Conservation (phyloP, 2,797 vertebrate genomes). For the Gorsachius magnificus region DNA sequence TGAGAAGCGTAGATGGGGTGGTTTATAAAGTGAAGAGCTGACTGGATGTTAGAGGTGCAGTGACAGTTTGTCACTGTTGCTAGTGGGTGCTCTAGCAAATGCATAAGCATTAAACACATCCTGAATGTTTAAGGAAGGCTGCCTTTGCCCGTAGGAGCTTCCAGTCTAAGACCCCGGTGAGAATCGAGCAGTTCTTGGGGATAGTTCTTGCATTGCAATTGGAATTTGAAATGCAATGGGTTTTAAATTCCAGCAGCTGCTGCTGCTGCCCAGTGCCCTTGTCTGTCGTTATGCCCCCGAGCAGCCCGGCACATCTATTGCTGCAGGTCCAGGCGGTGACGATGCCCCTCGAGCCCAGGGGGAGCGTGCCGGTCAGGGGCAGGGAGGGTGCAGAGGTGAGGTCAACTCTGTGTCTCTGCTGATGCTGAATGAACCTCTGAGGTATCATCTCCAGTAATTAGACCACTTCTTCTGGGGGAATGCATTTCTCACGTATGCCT, state of each 20-base stretch:
- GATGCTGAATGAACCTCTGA: background rate
- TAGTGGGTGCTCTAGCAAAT: background rate
- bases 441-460: conserved; percentile 22
- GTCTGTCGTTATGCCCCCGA: fast-evolving
- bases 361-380: background rate
- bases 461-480: background rate
- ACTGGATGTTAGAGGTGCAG: background rate
- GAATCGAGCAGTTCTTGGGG: background rate
- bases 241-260: background rate
- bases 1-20: background rate
- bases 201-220: background rate
- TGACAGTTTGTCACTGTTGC: background rate
- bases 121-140: background rate
- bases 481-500: background rate
- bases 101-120: background rate
- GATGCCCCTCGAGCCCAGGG: background rate
- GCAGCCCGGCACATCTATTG: background rate
- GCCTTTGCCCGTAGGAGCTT: background rate
- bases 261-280: background rate
- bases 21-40: conserved; percentile 19
- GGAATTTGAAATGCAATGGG: background rate
- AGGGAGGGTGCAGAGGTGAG: background rate
- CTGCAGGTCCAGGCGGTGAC: background rate
- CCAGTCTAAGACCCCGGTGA: background rate
- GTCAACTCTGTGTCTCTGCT: background rate